Evolutionary conservation across 2,888 invertebrate species (phyloP), one percentile per base, ranked within the genome.

Genomic region (Melangyna quadrimaculata): DNA sequence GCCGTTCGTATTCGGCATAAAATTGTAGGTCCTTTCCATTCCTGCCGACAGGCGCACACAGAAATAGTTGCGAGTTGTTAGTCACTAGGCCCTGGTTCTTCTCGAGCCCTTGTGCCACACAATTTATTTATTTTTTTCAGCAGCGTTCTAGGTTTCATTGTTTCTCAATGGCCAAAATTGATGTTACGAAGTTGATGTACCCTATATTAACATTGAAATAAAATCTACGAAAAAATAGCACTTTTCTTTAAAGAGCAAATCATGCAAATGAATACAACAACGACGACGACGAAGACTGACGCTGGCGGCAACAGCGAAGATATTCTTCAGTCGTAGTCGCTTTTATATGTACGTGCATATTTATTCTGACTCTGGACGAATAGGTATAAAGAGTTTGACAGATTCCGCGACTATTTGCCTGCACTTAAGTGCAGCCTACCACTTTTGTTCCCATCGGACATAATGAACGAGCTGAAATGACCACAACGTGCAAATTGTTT

Each of bases 401-500:
- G 69, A 72, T 67, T 72, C 45, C 63, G 67, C 67, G 65, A 43
- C 74, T 71, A 48, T 78, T 72, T 65, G 65, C 27, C 45, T 65
- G 29, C 45, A 43, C n/a, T 81, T 72, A 72, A 73, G 67, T 67
- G 61, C 63, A 72, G 61, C 63, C 69, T 63, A 72, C 35, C 63
- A 45, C 29, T 65, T 65, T 65, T 80, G 45, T 81, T 81, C 81
- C 73, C 86, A 86, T 78, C 72, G 40, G 69, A 53, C 80, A 59
- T 55, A 69, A 73, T 37, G 69, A 73, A 73, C 45, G 69, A 73
- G 55, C 61, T 45, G 14, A 55, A 83, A 70, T 63, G 35, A 80
- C 63, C 67, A 70, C 67, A 78, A 81, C 72, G 86, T 86, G 86
- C 70, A 86, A 86, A 86, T 86, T 78, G 81, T 70, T 78, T 78